phyloP scores from a whole-genome alignment of 2,113 vertebrate genomes.

The Xenotilapia leptura region DNA sequence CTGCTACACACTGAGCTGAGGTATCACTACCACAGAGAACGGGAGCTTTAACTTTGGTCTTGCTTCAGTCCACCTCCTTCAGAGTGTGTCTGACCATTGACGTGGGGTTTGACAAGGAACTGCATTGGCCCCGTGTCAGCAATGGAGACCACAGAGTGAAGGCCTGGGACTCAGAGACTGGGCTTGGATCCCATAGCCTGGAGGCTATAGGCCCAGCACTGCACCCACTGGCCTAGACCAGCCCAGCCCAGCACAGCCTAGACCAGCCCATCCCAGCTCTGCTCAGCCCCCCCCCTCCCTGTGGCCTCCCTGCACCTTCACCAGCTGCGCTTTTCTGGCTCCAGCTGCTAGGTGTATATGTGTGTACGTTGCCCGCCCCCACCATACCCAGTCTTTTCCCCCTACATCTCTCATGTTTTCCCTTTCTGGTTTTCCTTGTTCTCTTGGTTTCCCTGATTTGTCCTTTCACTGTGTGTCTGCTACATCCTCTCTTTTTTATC shows the following conservation, averaged over 20 bases:
- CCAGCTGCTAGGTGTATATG: conserved; percentile 76
- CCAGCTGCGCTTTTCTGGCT: conserved; percentile 92
- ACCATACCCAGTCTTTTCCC: conserved; percentile 62
- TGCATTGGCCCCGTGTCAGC: conserved; percentile 74
- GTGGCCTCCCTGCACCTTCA: conserved; percentile 66
- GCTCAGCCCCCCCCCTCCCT: neutral
- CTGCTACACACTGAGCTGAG: neutral
- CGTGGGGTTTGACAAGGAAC: conserved; percentile 49
- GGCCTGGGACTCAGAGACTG: conserved; percentile 64
- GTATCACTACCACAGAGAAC: neutral
- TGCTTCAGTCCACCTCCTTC: conserved; percentile 35
- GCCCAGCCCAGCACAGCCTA: conserved; percentile 38
- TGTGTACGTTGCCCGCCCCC: conserved; percentile 22
- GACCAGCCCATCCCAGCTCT: conserved; percentile 42
- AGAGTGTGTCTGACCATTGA: conserved; percentile 51
- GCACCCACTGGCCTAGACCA: conserved; percentile 54
- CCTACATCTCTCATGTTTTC: conserved; percentile 63
- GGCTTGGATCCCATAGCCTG: conserved; percentile 64
- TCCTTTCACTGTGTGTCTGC: conserved; percentile 25
- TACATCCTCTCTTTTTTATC: conserved; percentile 7
- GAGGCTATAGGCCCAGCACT: conserved; percentile 55
- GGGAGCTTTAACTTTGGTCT: conserved; percentile 28
- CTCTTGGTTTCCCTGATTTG: conserved; percentile 40
- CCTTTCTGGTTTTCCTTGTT: conserved; percentile 18
- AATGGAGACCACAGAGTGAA: conserved; percentile 60